Percentiles rank a stretch among this genome's conserved stretches.
These are phyloP conservation scores for Zaprionus lachaisei DNA, from an alignment of 1,140 invertebrate genomes.

Conservation along the genomic window DNA sequence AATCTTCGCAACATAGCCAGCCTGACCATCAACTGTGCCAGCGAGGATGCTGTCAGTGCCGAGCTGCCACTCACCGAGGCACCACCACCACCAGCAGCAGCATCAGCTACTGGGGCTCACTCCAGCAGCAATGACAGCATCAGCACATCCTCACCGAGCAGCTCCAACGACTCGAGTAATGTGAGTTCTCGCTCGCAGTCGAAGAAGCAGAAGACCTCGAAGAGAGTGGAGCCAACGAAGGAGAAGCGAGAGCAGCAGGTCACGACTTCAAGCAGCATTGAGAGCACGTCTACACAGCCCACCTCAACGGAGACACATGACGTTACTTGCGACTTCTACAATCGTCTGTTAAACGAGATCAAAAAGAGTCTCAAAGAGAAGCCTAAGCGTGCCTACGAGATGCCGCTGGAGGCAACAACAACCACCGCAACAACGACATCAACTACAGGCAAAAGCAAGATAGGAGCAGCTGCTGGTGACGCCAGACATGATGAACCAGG, in stretches of 20 bases:
- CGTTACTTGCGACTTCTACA: slow-evolving; percentile 81
- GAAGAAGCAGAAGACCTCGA: slow-evolving; percentile 61
- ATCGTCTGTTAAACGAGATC: slow-evolving; percentile 79
- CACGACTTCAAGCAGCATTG: slow-evolving; percentile 19
- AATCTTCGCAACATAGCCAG: slow-evolving; percentile 82
- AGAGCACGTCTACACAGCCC: slow-evolving; percentile 36
- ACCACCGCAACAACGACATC: not conserved
- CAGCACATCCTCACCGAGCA: slow-evolving; percentile 50
- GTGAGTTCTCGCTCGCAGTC: slow-evolving; percentile 77
- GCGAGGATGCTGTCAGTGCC: slow-evolving; percentile 71
- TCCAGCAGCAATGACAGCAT: slow-evolving; percentile 53
- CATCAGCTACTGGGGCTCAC: slow-evolving; percentile 27
- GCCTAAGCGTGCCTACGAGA: slow-evolving; percentile 41
- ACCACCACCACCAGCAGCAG: slow-evolving; percentile 18
- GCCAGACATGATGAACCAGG: slow-evolving; percentile 24
- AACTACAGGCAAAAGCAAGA: slow-evolving; percentile 21
- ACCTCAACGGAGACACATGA: slow-evolving; percentile 53
- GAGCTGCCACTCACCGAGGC: slow-evolving; percentile 58
- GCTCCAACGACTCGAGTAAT: slow-evolving; percentile 75
- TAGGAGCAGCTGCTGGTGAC: slow-evolving; percentile 34
- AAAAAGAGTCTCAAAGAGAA: slow-evolving; percentile 78
- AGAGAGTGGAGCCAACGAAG: slow-evolving; percentile 29
- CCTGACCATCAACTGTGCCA: slow-evolving; percentile 80
- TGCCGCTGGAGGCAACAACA: not conserved
- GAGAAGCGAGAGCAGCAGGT: slow-evolving; percentile 37